Conservation (phyloP, 2,888 invertebrate genomes). For the Melipona beecheii region DNA sequence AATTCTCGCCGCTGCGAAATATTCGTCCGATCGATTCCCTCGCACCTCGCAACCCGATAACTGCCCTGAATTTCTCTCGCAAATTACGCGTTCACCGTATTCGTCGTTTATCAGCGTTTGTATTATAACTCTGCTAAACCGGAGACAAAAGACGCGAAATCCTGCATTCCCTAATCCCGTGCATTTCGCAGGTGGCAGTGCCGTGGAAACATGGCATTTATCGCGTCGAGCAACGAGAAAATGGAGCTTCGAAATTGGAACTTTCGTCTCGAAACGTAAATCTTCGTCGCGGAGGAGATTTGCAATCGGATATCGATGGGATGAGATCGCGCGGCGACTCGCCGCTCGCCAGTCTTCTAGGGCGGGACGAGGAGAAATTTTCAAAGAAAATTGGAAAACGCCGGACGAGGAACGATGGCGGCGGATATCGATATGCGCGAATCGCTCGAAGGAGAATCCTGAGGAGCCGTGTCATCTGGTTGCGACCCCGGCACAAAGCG, state of each 20-base stretch:
- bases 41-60: neutral
- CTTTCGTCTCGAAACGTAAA: neutral
- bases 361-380: neutral
- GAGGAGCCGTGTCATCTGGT: neutral
- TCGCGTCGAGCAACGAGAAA: neutral
- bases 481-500: slow-evolving; percentile 58
- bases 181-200: neutral
- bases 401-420: neutral
- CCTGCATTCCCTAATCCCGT: neutral
- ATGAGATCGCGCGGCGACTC: neutral
- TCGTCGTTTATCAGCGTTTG: slow-evolving; percentile 4
- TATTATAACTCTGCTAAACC: too few relatives aligned
- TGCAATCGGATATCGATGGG: neutral
- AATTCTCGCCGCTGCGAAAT: neutral
- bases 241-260: too few relatives aligned
- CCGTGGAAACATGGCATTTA: slow-evolving; percentile 2
- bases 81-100: neutral
- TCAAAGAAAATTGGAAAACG: neutral
- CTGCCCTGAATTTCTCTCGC: slow-evolving; percentile 14
- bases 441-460: slow-evolving; percentile 19
- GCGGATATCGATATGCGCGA: slow-evolving; percentile 27
- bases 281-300: neutral
- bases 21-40: neutral
- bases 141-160: neutral
- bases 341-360: neutral